phyloP scores from a whole-genome alignment of 2,888 invertebrate genomes.

The Rhogogaster chlorosoma region DNA sequence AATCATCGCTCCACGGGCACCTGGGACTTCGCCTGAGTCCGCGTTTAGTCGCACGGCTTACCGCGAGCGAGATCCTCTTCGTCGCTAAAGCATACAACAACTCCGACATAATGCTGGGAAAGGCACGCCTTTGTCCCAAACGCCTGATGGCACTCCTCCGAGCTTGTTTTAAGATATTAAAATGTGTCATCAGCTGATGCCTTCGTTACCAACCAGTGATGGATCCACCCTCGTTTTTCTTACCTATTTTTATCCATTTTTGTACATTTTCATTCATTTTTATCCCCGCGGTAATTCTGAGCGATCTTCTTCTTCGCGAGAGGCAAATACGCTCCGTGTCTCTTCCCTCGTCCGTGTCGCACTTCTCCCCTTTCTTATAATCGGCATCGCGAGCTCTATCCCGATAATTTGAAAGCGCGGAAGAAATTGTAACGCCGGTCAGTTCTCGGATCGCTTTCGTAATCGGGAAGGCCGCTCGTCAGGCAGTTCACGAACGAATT shows the following conservation, averaged over 20 bases:
- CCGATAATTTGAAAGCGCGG: background rate
- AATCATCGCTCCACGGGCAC: slow-evolving; percentile 74
- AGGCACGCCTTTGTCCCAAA: slow-evolving; percentile 35
- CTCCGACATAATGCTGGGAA: slow-evolving; percentile 19
- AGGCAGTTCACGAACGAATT: slow-evolving; percentile 60
- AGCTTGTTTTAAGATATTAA: slow-evolving; percentile 76
- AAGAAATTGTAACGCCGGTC: slow-evolving; percentile 22
- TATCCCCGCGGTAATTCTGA: slow-evolving; percentile 57
- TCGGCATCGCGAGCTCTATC: background rate
- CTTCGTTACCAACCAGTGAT: slow-evolving; percentile 69
- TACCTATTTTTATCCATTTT: slow-evolving; percentile 25
- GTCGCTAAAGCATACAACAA: slow-evolving; percentile 6
- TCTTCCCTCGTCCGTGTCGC: background rate
- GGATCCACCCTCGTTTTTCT: slow-evolving; percentile 58
- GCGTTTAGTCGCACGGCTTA: slow-evolving; percentile 60
- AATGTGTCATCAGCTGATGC: slow-evolving; percentile 76
- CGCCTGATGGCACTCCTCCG: slow-evolving; percentile 45
- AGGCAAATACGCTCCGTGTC: background rate
- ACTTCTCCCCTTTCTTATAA: background rate
- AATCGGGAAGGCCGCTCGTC: slow-evolving; percentile 52
- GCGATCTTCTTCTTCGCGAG: slow-evolving; percentile 1
- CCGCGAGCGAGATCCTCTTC: background rate
- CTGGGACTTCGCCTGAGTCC: slow-evolving; percentile 68
- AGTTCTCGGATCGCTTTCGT: slow-evolving; percentile 39
- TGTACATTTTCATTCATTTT: slow-evolving; percentile 54